phyloP scores from a whole-genome alignment of 2,797 vertebrate species.

The Parambassis ranga region DNA sequence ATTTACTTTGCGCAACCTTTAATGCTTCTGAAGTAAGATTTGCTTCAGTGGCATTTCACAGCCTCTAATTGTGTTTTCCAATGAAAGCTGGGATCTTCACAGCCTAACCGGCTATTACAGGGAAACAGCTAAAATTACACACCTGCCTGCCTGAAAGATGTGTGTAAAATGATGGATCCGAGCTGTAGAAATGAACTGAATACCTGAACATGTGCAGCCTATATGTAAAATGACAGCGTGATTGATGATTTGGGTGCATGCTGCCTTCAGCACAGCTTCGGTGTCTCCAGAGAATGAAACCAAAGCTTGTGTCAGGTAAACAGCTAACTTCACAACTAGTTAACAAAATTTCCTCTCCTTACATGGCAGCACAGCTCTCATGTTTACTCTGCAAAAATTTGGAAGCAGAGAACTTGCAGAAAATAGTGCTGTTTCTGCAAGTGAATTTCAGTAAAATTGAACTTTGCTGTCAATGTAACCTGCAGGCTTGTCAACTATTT shows the following conservation, averaged over 20 bases:
- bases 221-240: constrained; percentile 23
- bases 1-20: constrained; percentile 33
- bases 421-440: neutral
- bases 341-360: constrained; percentile 25
- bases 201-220: constrained; percentile 10
- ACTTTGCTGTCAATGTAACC: neutral
- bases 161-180: neutral
- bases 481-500: neutral
- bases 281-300: constrained; percentile 11
- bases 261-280: neutral
- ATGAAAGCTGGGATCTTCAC: constrained; percentile 35
- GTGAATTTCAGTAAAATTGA: neutral
- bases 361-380: neutral
- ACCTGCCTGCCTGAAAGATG: constrained; percentile 10
- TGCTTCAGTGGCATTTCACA: constrained; percentile 30
- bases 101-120: neutral
- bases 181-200: constrained; percentile 3
- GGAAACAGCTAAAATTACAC: constrained; percentile 44
- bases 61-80: constrained; percentile 43
- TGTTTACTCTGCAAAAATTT: constrained; percentile 17
- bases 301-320: constrained; percentile 30
- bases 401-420: neutral
- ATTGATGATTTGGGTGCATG: constrained; percentile 27
- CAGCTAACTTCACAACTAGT: constrained; percentile 52
- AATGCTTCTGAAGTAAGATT: constrained; percentile 17